These are phyloP conservation scores for Ooceraea biroi DNA, from an alignment of 1,140 invertebrate species.

Conservation along the genomic window DNA sequence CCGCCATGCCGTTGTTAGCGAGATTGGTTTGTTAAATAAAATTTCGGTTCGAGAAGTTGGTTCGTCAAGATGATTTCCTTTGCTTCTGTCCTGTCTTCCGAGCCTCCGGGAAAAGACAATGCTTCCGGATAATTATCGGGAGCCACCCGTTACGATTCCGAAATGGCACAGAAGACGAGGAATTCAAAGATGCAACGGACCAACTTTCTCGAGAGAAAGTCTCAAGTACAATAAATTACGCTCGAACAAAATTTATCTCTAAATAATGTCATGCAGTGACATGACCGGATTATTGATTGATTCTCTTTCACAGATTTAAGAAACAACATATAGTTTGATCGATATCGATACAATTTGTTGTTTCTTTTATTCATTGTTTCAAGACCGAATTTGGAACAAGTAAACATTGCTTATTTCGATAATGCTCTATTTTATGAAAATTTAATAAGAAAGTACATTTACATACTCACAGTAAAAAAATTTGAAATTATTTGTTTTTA, in stretches of 20 bases:
- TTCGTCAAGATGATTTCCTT: constrained; percentile 39
- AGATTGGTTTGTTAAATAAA: constrained; percentile 53
- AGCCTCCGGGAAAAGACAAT: neutral
- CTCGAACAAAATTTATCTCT: constrained; percentile 62
- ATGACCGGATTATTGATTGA: constrained; percentile 56
- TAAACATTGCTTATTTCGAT: constrained; percentile 49
- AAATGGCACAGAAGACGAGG: neutral
- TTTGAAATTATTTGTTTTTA: constrained; percentile 8
- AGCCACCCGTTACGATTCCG: neutral
- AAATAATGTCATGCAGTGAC: constrained; percentile 66
- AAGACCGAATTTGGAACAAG: constrained; percentile 14
- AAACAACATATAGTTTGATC: constrained; percentile 13
- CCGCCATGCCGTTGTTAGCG: constrained; percentile 46
- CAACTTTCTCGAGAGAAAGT: constrained; percentile 67
- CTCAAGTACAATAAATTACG: constrained; percentile 67
- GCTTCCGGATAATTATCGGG: neutral
- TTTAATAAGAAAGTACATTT: neutral
- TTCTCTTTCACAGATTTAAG: constrained; percentile 29
- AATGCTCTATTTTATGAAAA: constrained; percentile 24
- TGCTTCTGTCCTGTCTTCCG: neutral
- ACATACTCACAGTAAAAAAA: neutral
- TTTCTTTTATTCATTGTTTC: constrained; percentile 26
- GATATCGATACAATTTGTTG: constrained; percentile 5
- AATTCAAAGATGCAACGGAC: constrained; percentile 38
- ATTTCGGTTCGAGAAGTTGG: constrained; percentile 59